Conservation (phyloP, 2,113 vertebrate genomes). For the Glaucomys volans region DNA sequence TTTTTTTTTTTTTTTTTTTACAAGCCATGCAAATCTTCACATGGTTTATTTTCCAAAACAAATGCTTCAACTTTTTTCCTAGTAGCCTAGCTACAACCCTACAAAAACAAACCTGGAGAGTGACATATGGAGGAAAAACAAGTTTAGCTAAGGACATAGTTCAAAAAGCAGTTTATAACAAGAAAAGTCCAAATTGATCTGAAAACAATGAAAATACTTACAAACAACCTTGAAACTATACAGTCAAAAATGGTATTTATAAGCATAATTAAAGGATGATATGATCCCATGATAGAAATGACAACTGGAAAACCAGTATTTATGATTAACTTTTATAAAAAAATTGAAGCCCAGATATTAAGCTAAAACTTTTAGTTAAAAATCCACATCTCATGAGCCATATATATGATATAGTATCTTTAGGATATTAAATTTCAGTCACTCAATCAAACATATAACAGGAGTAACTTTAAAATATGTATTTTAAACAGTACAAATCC, state of each 20-base stretch:
- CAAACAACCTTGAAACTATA: slow-evolving; percentile 50
- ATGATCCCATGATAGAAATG: slow-evolving; percentile 54
- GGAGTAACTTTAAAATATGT: slow-evolving; percentile 37
- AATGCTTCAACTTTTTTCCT: slow-evolving; percentile 80
- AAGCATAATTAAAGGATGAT: slow-evolving; percentile 22
- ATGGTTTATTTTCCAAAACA: slow-evolving; percentile 83
- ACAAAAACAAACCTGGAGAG: slow-evolving; percentile 79
- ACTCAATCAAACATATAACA: slow-evolving; percentile 19
- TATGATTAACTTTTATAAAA: slow-evolving; percentile 37
- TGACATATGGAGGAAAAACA: slow-evolving; percentile 75
- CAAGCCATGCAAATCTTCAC: slow-evolving; percentile 80
- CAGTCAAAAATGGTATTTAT: slow-evolving; percentile 53
- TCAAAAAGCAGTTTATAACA: slow-evolving; percentile 74
- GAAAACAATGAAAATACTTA: slow-evolving; percentile 63
- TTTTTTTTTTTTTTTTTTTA: slow-evolving; percentile 75
- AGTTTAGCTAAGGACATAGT: slow-evolving; percentile 78
- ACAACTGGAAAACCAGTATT: slow-evolving; percentile 43
- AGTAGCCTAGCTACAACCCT: slow-evolving; percentile 78
- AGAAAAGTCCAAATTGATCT: slow-evolving; percentile 72
- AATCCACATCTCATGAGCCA: neutral
- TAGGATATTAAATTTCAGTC: slow-evolving; percentile 16
- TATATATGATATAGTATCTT: neutral
- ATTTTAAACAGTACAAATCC: slow-evolving; percentile 45
- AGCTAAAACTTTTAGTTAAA: slow-evolving; percentile 53
- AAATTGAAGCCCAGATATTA: neutral